Evolutionary conservation across 2,113 vertebrate genomes (phyloP), one percentile per base, ranked within the genome.

Genomic region (Nycticebus coucang): DNA sequence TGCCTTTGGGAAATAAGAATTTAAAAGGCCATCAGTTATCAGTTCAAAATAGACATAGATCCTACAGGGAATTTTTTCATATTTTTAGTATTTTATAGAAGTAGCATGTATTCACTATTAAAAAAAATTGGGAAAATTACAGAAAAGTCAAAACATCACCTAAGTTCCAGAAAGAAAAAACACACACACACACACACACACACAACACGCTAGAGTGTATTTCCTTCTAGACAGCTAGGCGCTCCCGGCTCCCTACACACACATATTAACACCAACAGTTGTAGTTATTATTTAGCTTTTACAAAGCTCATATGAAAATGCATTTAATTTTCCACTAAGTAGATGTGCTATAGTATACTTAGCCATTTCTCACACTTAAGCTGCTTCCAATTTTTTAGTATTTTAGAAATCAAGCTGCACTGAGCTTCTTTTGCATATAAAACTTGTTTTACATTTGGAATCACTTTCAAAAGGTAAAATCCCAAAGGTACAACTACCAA

Each of bases 321-420:
- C 7, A 24, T 19, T 93, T 95, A 69, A 78, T 86, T 71, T 77
- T 89, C 24, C 74, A 53, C 50, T n/a, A 93, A 69, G 71, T 79
- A 21, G 24, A 84, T 86, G 3, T 86, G 19, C 62, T 26, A 28
- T 84, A 87, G 88, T n/a, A 55, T 30, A 7, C 15, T 50, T 78
- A 90, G 59, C 87, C 14, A 59, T 71, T 71, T 89, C 68, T 45
- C 22, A 68, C 59, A 60, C n/a, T 79, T 83, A 41, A 80, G 30
- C 35, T 74, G 7, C 62, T 83, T 89, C 59, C 17, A 66, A 11
- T 92, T 75, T 86, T 91, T 72, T 55, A 64, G 69, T 78, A 53
- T 92, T 87, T 89, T 80, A 59, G 92, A 96, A 94, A 82, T 93
- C 93, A 96, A 78, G 33, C 84, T 72, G 2, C 55, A 71, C 17